Conservation (phyloP, 2,797 vertebrate genomes). For the Lemur catta region DNA sequence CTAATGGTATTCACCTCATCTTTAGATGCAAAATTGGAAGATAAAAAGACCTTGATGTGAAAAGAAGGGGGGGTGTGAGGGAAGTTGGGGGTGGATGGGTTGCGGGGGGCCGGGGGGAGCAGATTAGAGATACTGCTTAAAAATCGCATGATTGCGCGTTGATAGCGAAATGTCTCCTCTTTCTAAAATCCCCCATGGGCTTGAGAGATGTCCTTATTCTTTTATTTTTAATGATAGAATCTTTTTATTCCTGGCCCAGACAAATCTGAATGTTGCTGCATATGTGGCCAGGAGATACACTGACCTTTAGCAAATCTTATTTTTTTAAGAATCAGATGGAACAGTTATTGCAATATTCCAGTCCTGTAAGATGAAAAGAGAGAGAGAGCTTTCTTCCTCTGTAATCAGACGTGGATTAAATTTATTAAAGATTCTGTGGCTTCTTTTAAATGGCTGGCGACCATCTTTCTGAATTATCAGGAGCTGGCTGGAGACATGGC, state of each 20-base stretch:
- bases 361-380: slow-evolving; percentile 85
- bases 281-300: slow-evolving; percentile 90
- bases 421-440: slow-evolving; percentile 86
- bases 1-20: slow-evolving; percentile 91
- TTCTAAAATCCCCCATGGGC: slow-evolving; percentile 85
- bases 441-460: slow-evolving; percentile 83
- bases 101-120: slow-evolving; percentile 71
- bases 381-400: slow-evolving; percentile 83
- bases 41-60: slow-evolving; percentile 92
- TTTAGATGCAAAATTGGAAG: slow-evolving; percentile 91
- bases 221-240: slow-evolving; percentile 93
- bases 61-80: slow-evolving; percentile 80
- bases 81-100: slow-evolving; percentile 64
- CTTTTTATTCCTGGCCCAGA: slow-evolving; percentile 91
- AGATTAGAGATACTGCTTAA: slow-evolving; percentile 89
- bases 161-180: slow-evolving; percentile 89
- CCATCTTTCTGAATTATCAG: slow-evolving; percentile 81
- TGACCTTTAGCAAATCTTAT: slow-evolving; percentile 94
- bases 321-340: slow-evolving; percentile 88
- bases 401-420: slow-evolving; percentile 87
- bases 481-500: slow-evolving; percentile 73
- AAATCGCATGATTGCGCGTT: slow-evolving; percentile 87
- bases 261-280: slow-evolving; percentile 90
- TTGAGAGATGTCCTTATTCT: slow-evolving; percentile 84
- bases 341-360: slow-evolving; percentile 90